Base-by-base conservation (phyloP, 2,797 vertebrate species). In the Pangasius mekongensis region DNA sequence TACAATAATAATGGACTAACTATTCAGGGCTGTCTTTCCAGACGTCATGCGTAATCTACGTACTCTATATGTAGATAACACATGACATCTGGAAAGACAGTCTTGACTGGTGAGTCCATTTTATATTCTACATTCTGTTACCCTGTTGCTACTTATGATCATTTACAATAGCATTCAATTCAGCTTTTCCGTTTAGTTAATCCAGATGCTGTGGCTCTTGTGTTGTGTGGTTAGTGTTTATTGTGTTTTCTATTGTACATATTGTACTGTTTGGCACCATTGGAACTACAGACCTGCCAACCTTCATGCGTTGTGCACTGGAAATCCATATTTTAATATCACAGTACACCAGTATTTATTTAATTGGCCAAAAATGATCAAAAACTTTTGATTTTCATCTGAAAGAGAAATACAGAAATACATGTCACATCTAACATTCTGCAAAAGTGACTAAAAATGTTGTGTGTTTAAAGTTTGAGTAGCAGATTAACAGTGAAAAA, bases 1-100 rank as follows among this genome's bases (percentile, higher is more conserved):
- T 64, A 66, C n/a, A 80, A 87, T 67, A 54, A 67, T 78, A 77
- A 18, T 64, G 24, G 58, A 64, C 62, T 20, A 7, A 66, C 43
- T 64, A 78, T 27, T 64, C 7, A 86, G 36, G 39, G 6, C 43
- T 66, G 56, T 78, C 24, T 39, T 80, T 80, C 30, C 60, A 86
- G 30, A 78, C 67, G 62, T 86, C 85, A 86, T 64, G 33, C 49
- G 60, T 83, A 64, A 84, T 84, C 64, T 30, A 49, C 33, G 62
- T 52, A 33, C 18, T 84, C 18, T 54, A 52, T 54, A 22, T 52
- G 43, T 52, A 52, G 64, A 83, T 30, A 52, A 22, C 8, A 78
- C 71, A 67, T 86, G 85, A 36, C 39, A 62, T 47, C 11, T 86
- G 74, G n/a, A 86, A 27, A 67, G 16, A 74, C 47, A 86, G 22